Conservation (phyloP, 2,113 vertebrate species). For the Istiophorus platypterus region DNA sequence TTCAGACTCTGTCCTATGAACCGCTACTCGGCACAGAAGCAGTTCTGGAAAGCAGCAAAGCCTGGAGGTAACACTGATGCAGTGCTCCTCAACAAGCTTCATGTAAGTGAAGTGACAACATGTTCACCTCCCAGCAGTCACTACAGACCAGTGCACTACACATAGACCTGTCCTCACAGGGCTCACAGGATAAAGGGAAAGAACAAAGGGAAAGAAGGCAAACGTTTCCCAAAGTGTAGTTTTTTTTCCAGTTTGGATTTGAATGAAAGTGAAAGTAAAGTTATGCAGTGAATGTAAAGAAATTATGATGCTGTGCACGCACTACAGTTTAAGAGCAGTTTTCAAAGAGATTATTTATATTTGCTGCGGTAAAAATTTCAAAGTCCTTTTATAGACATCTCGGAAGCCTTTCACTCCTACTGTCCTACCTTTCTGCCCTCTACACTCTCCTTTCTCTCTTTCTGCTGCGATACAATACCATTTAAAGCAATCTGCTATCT, state of each 20-base stretch:
- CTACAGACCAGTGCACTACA: not conserved
- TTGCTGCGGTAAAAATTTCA: constrained; percentile 11
- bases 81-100: constrained; percentile 96
- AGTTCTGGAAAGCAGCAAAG: constrained; percentile 99
- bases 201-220: not conserved
- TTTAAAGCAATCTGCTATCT: constrained; percentile 74
- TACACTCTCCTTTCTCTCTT: constrained; percentile 26
- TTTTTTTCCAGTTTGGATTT: not conserved
- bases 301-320: not conserved
- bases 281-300: not conserved
- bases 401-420: constrained; percentile 41
- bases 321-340: not conserved
- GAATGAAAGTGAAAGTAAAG: not conserved
- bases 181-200: not conserved
- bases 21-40: constrained; percentile 98
- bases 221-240: not conserved
- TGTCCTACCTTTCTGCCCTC: constrained; percentile 59
- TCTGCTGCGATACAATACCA: constrained; percentile 58
- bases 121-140: constrained; percentile 8
- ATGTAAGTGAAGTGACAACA: constrained; percentile 85
- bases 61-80: constrained; percentile 96
- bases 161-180: constrained; percentile 15
- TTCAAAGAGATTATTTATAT: constrained; percentile 28
- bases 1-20: constrained; percentile 99
- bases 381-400: constrained; percentile 71